Conservation (phyloP, 2,113 vertebrate genomes). For the Hydrochoerus hydrochaeris region DNA sequence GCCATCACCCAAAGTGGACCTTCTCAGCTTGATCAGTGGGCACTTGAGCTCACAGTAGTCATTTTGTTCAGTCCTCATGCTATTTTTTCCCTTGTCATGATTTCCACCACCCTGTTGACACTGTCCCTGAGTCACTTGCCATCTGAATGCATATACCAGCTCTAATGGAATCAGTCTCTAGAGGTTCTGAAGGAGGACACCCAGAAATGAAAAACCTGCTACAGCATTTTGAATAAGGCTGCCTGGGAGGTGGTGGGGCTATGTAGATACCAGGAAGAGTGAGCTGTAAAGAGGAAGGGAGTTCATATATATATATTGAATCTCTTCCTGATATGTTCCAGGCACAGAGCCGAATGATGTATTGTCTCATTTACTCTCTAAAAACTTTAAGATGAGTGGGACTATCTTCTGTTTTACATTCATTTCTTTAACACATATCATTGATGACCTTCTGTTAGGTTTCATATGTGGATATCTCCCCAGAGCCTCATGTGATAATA, state of each 20-base stretch:
- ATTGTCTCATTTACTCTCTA: slow-evolving; percentile 17
- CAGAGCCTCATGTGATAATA: not conserved
- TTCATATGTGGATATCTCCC: not conserved
- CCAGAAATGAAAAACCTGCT: slow-evolving; percentile 71
- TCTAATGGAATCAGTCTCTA: slow-evolving; percentile 64
- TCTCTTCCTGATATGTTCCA: not conserved
- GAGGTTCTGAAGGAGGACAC: slow-evolving; percentile 64
- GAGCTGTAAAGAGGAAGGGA: not conserved
- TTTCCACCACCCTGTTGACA: slow-evolving; percentile 68
- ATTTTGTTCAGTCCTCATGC: slow-evolving; percentile 53
- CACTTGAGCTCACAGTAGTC: not conserved
- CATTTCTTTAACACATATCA: not conserved
- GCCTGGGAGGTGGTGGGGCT: not conserved
- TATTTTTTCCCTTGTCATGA: not conserved
- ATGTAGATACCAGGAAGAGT: not conserved
- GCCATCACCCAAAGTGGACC: not conserved
- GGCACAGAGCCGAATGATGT: not conserved
- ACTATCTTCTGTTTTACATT: not conserved
- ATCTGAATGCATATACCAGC: slow-evolving; percentile 42
- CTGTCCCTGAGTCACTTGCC: slow-evolving; percentile 60
- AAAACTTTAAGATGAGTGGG: not conserved
- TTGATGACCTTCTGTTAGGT: not conserved
- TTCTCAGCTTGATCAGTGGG: slow-evolving; percentile 8
- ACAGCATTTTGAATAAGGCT: slow-evolving; percentile 48
- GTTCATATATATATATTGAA: not conserved